Base-by-base conservation (phyloP, 2,113 vertebrate species). In the Phalacrocorax carbo region DNA sequence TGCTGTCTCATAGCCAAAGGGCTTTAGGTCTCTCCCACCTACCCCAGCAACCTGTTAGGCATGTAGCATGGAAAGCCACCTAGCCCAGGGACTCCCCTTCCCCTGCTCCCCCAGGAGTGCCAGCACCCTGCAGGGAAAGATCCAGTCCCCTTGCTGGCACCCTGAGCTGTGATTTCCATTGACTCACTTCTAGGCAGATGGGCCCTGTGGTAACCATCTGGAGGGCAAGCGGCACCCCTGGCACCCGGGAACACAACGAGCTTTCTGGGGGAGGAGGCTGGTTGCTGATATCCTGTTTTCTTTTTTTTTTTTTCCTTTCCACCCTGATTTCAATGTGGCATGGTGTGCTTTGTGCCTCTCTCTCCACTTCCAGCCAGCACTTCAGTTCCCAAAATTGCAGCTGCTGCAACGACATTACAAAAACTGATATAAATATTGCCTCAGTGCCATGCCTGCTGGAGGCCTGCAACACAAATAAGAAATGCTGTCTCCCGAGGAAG, bases 351-450 rank as follows among this genome's bases (percentile, higher is more conserved):
- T 80, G 73, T 86, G 90, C 58, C 71, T 90, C 62, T 70, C 46
- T 82, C 70, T 80, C 54, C 58, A 40, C 76, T 92, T 82, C 54
- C 78, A 95, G 89, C 83, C 91, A 87, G 73, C 38, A 8, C 84
- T 95, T 48, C 66, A 51, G 57, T 85, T 95, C 93, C 93, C 86
- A 70, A 79, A 95, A 94, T 5, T 93, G 84, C 93, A 94, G 94
- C 89, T 95, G 91, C 89, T 57, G 86, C 0, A 1, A 44, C 0
- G 23, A 96, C 4, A 19, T 90, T 91, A 89, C 78, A 81, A 86
- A 96, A 96, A 49, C 89, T 61, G 91, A 86, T 84, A 77, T 86
- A 94, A 88, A 94, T 72, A 93, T 86, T 88, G 83, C 95, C 76
- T 88, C 11, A 0, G 90, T 88, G 84, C 91, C 81, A 51, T 91